A percentile compares a stretch with the other conserved stretches of the same genome.
These are phyloP conservation scores for Narcine bancroftii DNA, from an alignment of 2,113 vertebrate genomes.

Conservation along the genomic window DNA sequence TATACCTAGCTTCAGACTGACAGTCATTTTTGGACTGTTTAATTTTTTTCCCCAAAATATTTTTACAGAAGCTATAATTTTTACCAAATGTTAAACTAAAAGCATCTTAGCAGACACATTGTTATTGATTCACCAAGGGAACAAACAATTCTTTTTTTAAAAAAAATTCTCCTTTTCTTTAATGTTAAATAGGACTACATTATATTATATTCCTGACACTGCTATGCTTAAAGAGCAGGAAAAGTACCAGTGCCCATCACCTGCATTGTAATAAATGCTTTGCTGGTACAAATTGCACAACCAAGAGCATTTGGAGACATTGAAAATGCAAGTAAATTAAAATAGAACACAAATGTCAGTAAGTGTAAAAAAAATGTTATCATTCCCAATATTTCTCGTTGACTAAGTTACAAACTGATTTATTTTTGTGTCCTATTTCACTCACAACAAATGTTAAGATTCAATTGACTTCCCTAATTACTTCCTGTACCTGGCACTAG, in stretches of 20 bases:
- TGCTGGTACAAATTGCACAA: background rate
- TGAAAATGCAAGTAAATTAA: background rate
- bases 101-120: background rate
- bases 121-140: background rate
- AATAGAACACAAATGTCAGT: background rate
- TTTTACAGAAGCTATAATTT: background rate
- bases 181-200: background rate
- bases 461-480: too few species aligned
- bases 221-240: background rate
- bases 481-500: too few species aligned
- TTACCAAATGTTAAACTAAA: background rate
- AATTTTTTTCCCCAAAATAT: background rate
- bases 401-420: background rate
- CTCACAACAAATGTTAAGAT: too few species aligned
- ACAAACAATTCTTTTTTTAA: background rate
- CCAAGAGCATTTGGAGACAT: background rate
- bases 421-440: too few species aligned
- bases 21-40: background rate
- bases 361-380: background rate
- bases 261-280: background rate
- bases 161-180: background rate
- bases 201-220: background rate
- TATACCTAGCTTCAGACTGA: background rate
- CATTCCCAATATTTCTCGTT: background rate
- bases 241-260: background rate